Conservation (phyloP, 2,888 invertebrate genomes). For the Synanthedon myopaeformis region DNA sequence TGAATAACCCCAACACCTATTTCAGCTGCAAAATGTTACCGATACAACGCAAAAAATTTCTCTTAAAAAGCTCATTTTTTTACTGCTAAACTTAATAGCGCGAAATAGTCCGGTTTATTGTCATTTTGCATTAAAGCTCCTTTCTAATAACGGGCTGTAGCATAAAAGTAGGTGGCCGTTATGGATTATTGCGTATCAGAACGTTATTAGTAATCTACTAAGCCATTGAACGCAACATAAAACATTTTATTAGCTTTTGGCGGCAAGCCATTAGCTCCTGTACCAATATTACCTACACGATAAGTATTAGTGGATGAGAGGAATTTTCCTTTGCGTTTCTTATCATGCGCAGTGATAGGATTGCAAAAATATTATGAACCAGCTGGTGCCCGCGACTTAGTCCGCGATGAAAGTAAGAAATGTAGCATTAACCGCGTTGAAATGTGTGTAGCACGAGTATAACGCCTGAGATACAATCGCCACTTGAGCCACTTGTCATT, state of each 20-base stretch:
- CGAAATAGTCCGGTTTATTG: background rate
- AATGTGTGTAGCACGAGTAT: too few relatives aligned
- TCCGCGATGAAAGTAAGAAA: background rate
- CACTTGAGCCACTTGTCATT: too few relatives aligned
- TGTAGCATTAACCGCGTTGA: too few relatives aligned
- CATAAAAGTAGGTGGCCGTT: background rate
- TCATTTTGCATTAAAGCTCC: background rate
- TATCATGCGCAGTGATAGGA: constrained; percentile 6
- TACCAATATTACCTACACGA: constrained; percentile 2
- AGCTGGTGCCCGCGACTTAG: background rate
- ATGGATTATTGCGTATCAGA: constrained; percentile 11
- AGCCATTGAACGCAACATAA: constrained; percentile 30
- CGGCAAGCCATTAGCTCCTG: constrained; percentile 24
- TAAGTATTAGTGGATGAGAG: background rate
- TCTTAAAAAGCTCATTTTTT: too few relatives aligned
- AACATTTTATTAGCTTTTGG: constrained; percentile 41
- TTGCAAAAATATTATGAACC: too few relatives aligned
- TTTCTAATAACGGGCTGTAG: background rate
- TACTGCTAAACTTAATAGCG: background rate
- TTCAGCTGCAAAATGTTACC: too few relatives aligned
- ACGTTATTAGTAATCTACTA: constrained; percentile 27
- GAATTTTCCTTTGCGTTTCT: background rate
- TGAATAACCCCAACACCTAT: too few relatives aligned
- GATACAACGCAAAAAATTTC: too few relatives aligned
- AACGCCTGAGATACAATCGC: too few relatives aligned